Conservation (phyloP, 2,113 vertebrate species). For the Brienomyrus longianalis region DNA sequence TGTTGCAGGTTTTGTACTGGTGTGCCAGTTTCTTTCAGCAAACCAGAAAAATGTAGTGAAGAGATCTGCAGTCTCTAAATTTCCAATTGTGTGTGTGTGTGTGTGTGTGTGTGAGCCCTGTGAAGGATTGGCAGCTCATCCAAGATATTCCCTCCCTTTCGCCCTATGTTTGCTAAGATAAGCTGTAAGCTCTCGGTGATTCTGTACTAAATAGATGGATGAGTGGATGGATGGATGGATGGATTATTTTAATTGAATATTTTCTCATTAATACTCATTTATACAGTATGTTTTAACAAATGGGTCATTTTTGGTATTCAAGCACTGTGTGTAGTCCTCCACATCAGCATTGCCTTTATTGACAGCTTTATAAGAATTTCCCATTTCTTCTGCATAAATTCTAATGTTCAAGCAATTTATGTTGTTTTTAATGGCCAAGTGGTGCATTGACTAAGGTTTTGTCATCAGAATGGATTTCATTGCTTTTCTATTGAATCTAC, state of each 20-base stretch:
- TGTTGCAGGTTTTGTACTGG: neutral
- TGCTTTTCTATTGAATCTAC: neutral
- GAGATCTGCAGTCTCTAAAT: neutral
- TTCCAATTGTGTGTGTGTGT: neutral
- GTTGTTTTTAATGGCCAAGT: neutral
- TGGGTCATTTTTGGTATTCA: neutral
- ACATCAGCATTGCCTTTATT: neutral
- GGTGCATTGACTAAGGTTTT: neutral
- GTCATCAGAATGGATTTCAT: neutral
- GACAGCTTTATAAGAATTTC: neutral
- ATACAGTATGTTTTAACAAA: neutral
- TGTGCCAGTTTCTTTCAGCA: neutral
- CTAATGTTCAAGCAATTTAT: neutral
- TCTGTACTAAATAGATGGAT: neutral
- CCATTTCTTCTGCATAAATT: neutral
- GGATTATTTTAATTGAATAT: neutral
- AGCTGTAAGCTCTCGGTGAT: neutral
- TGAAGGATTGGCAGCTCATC: neutral
- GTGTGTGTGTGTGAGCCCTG: neutral
- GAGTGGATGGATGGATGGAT: neutral
- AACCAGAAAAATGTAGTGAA: neutral
- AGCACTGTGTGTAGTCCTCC: neutral
- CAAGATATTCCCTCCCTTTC: neutral
- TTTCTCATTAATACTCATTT: neutral
- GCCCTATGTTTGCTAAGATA: neutral